phyloP scores from a whole-genome alignment of 2,113 vertebrate species.

The Leucoraja erinaceus region DNA sequence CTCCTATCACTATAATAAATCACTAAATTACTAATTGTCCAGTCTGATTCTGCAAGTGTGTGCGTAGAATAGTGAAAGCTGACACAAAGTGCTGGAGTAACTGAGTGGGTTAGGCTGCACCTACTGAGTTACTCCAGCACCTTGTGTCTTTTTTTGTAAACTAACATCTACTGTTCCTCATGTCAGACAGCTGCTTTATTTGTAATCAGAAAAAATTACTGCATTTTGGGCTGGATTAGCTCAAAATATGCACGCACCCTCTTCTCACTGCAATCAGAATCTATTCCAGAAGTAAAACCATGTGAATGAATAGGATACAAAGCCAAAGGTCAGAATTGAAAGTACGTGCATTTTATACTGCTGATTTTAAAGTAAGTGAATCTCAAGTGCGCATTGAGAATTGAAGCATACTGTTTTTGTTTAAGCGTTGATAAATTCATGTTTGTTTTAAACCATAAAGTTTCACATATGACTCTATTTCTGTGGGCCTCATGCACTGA shows the following conservation, averaged over 20 bases:
- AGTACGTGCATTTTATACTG: not conserved
- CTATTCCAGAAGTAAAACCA: not conserved
- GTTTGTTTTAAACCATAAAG: not conserved
- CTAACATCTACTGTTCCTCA: too few relatives aligned
- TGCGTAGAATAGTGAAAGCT: not conserved
- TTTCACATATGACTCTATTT: not conserved
- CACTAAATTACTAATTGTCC: not conserved
- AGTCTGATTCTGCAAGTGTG: not conserved
- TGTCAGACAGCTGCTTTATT: too few relatives aligned
- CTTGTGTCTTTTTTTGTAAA: too few relatives aligned
- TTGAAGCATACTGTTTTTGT: not conserved
- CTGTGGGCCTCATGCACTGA: constrained; percentile 11
- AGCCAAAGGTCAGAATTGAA: not conserved
- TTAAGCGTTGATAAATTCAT: not conserved
- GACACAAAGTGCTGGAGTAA: too few relatives aligned
- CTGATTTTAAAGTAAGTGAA: not conserved
- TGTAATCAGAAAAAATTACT: not conserved
- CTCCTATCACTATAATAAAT: too few relatives aligned
- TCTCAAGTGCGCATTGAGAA: not conserved
- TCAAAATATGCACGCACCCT: constrained; percentile 2
- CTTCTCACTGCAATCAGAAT: constrained; percentile 2
- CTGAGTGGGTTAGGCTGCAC: too few relatives aligned
- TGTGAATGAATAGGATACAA: not conserved
- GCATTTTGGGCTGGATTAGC: not conserved
- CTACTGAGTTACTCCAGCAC: too few relatives aligned